These are phyloP conservation scores for Brachionus paranguensis DNA, from an alignment of 1,140 invertebrate genomes.

Conservation along the genomic window DNA sequence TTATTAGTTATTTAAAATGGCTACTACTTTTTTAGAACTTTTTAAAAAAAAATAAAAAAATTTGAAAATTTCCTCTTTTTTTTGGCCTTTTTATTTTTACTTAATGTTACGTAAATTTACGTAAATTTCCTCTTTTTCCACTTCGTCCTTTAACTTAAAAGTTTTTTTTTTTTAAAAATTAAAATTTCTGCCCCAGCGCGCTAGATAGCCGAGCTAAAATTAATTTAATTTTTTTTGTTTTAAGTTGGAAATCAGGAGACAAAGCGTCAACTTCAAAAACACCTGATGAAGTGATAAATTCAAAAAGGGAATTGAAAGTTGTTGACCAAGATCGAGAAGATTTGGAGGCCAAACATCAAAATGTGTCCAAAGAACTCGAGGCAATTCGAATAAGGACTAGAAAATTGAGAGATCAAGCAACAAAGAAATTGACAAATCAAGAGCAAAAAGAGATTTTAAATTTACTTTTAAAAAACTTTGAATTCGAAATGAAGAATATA, in stretches of 20 bases:
- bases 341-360: background rate
- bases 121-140: no score
- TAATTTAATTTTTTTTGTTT: no score
- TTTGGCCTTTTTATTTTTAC: no score
- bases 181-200: no score
- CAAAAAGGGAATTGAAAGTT: slow-evolving; percentile 6
- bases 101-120: no score
- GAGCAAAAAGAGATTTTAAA: slow-evolving; percentile 77
- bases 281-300: background rate
- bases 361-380: background rate
- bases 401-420: slow-evolving; percentile 58
- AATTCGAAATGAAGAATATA: slow-evolving; percentile 82
- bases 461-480: slow-evolving; percentile 75
- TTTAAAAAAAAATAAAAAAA: no score
- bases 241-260: background rate
- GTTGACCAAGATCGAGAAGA: slow-evolving; percentile 5
- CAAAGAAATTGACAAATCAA: slow-evolving; percentile 71
- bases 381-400: background rate
- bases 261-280: background rate
- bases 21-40: no score
- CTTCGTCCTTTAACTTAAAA: no score
- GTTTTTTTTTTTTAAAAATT: no score
- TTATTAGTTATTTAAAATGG: no score
- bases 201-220: no score
- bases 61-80: no score